phyloP scores from a whole-genome alignment of 2,797 vertebrate genomes.

The Enteromius argenteus region DNA sequence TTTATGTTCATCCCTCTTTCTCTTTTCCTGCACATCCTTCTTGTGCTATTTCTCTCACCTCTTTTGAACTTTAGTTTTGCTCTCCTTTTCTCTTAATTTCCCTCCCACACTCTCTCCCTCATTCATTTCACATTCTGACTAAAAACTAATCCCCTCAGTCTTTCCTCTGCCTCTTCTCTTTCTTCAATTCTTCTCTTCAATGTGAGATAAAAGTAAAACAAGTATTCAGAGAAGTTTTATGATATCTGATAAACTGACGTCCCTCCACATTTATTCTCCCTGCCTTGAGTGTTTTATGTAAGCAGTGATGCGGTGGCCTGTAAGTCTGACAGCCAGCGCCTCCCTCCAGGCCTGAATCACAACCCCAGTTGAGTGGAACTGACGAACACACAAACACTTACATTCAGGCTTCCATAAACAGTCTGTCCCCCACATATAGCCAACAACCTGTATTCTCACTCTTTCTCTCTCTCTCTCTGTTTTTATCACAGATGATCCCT shows the following conservation, averaged over 20 bases:
- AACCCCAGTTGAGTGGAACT: conserved; percentile 44
- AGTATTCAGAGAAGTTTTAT: conserved; percentile 30
- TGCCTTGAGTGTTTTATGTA: conserved; percentile 54
- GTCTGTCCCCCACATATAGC: conserved; percentile 31
- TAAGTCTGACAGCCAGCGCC: conserved; percentile 14
- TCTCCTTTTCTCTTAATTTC: neutral
- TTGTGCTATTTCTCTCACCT: conserved; percentile 8
- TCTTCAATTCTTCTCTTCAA: neutral
- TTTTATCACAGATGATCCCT: conserved; percentile 32
- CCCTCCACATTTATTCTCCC: conserved; percentile 30
- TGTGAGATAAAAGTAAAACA: conserved; percentile 31
- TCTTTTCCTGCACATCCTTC: neutral
- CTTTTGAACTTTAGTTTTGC: conserved; percentile 11
- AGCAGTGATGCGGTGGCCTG: conserved; percentile 33
- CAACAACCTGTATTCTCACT: conserved; percentile 24
- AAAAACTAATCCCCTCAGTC: neutral
- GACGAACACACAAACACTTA: conserved; percentile 25
- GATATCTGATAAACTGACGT: conserved; percentile 48
- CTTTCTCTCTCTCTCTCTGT: conserved; percentile 24
- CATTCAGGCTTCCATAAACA: conserved; percentile 51
- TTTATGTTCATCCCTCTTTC: neutral
- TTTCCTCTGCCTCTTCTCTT: conserved; percentile 6
- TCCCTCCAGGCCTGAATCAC: conserved; percentile 51
- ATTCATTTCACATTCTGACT: neutral
- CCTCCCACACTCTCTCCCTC: neutral